phyloP scores from a whole-genome alignment of 2,888 invertebrate genomes.

The Limnephilus lunatus region DNA sequence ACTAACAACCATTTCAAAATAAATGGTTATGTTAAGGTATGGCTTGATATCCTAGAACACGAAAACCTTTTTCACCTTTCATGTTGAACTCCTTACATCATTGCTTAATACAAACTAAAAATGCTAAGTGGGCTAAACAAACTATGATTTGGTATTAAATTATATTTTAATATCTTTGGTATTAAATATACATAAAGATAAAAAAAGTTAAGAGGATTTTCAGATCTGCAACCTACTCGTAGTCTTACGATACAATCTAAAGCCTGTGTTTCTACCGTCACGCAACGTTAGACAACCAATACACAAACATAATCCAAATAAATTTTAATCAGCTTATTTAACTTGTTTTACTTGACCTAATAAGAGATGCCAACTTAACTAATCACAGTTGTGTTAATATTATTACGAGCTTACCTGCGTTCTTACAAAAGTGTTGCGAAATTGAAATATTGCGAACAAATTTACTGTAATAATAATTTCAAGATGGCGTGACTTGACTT shows the following conservation, averaged over 20 bases:
- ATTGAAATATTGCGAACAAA: neutral
- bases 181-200: too few species aligned
- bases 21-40: too few species aligned
- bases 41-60: too few species aligned
- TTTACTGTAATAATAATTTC: neutral
- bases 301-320: neutral
- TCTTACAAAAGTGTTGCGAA: neutral
- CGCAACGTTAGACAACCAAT: neutral
- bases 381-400: neutral
- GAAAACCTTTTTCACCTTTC: too few species aligned
- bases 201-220: too few species aligned
- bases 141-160: too few species aligned
- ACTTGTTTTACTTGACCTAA: neutral
- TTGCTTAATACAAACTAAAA: too few species aligned
- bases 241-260: neutral
- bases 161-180: too few species aligned
- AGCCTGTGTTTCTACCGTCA: neutral
- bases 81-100: too few species aligned
- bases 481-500: neutral
- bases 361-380: neutral
- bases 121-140: too few species aligned
- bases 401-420: neutral
- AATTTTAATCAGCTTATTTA: neutral
- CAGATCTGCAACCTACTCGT: too few species aligned
- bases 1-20: too few species aligned